Evolutionary conservation across 1,140 invertebrate species (phyloP).

Genomic region (Brachionus manjavacas): DNA sequence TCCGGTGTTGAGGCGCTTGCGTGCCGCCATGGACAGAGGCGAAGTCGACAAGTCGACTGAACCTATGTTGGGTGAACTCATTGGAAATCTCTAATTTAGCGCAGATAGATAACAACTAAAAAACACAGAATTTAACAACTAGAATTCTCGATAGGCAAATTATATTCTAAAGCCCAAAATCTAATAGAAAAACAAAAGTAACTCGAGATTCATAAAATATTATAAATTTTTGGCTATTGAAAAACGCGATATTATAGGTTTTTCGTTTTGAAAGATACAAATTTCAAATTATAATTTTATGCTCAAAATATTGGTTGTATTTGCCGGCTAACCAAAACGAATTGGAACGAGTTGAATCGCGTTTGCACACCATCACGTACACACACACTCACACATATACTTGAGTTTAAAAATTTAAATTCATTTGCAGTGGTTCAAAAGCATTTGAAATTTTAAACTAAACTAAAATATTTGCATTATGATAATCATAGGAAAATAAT

Average conservation of each 20-base stretch:
- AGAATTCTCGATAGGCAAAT: conserved; percentile 1
- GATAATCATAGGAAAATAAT: neutral
- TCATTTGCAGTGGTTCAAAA: neutral
- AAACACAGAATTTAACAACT: neutral
- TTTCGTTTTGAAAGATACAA: neutral
- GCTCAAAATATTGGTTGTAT: neutral
- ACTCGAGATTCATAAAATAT: neutral
- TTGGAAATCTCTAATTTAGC: neutral
- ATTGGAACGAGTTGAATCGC: neutral
- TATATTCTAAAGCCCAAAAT: neutral
- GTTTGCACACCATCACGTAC: neutral
- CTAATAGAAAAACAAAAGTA: neutral
- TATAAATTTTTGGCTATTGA: neutral
- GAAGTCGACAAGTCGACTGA: conserved; percentile 39
- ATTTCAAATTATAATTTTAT: conserved; percentile 3
- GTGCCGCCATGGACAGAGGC: neutral
- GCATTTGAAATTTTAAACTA: neutral
- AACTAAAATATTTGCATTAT: neutral
- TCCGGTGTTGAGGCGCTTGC: neutral
- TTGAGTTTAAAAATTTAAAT: neutral
- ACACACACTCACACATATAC: neutral
- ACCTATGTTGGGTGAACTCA: conserved; percentile 37
- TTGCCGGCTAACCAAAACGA: neutral
- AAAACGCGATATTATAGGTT: neutral
- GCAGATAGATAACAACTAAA: neutral